phyloP scores from a whole-genome alignment of 2,888 invertebrate species.

The Pandemis heparana region DNA sequence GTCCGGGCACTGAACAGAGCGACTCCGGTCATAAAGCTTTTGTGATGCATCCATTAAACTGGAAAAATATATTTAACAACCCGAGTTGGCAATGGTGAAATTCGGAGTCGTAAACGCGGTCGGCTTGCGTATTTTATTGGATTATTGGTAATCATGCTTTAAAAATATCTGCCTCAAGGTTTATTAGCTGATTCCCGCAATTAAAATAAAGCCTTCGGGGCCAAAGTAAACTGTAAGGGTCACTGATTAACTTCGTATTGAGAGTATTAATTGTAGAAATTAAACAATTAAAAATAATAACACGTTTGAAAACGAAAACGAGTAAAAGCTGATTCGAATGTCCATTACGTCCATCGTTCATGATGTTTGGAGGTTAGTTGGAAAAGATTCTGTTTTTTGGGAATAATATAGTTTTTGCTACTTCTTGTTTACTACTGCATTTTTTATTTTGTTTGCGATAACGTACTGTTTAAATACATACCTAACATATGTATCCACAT shows the following conservation, averaged over 20 bases:
- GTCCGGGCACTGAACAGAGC: not conserved
- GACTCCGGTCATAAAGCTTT: constrained; percentile 11
- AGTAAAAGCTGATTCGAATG: not conserved
- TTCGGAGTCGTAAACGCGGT: constrained; percentile 30
- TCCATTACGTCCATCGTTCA: not conserved
- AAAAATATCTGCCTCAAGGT: constrained; percentile 27
- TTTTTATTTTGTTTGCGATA: too few species aligned
- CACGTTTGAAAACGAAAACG: not conserved
- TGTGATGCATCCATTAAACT: constrained; percentile 21
- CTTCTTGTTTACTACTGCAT: too few species aligned
- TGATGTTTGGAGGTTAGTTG: not conserved
- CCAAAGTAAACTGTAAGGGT: not conserved
- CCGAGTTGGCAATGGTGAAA: constrained; percentile 24
- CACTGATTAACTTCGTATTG: not conserved
- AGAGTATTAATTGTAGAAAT: not conserved
- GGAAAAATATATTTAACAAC: constrained; percentile 22
- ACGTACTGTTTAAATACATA: too few species aligned
- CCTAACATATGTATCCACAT: too few species aligned
- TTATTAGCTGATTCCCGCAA: constrained; percentile 15
- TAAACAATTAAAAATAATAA: not conserved
- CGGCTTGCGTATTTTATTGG: constrained; percentile 23
- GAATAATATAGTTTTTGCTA: too few species aligned
- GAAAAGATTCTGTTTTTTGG: too few species aligned
- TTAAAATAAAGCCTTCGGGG: constrained; percentile 7
- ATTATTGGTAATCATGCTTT: constrained; percentile 25